Evolutionary conservation across 53 echinoderm and acorn worm genomes (phyloP).

Genomic region (Mesocentrotus franciscanus): DNA sequence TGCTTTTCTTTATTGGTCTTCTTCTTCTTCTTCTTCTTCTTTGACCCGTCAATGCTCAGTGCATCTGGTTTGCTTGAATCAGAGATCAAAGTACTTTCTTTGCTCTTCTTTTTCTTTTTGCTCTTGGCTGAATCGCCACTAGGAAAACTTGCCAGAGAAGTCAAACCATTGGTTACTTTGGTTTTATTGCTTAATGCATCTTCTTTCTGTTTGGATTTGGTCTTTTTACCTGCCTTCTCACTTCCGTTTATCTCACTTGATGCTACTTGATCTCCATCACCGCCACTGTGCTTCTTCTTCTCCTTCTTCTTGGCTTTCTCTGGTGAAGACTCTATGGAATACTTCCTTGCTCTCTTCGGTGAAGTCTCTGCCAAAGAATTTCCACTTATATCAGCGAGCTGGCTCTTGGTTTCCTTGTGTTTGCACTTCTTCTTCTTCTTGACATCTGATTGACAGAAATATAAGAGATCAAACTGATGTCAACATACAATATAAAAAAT

Average conservation of each 20-base stretch:
- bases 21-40: slow-evolving; percentile 14
- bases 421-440: slow-evolving; percentile 29
- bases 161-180: not conserved
- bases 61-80: not conserved
- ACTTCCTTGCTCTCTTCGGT: not conserved
- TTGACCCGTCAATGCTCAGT: not conserved
- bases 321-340: not conserved
- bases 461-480: not conserved
- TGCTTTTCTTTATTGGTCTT: slow-evolving; percentile 41
- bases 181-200: not conserved
- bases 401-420: not conserved
- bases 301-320: slow-evolving; percentile 52
- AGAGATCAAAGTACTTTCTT: not conserved
- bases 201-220: not conserved
- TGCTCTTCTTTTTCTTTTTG: slow-evolving; percentile 56
- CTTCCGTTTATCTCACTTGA: not conserved
- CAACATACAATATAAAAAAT: not conserved
- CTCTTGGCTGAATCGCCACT: not conserved
- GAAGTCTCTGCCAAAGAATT: not conserved
- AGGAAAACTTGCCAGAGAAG: not conserved
- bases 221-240: not conserved
- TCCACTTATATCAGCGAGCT: not conserved
- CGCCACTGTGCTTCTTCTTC: not conserved
- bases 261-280: not conserved
- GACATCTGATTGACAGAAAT: not conserved